These are phyloP conservation scores for Cassiopea xamachana DNA, from an alignment of 30 jellyfish, hydroid and myxozoan genomes.

Conservation along the genomic window DNA sequence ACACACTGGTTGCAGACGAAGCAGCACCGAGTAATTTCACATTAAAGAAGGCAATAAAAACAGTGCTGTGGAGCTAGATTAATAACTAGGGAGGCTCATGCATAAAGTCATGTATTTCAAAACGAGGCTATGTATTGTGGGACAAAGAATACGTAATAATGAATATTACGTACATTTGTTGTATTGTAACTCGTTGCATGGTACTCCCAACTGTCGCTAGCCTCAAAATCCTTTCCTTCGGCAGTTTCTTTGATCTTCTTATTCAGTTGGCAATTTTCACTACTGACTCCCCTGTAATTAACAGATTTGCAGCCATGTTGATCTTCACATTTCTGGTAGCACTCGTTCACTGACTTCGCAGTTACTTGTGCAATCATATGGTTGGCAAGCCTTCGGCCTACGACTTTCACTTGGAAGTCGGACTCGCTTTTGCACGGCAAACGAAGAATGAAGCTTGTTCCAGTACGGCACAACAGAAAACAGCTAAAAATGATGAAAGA, in stretches of 20 bases:
- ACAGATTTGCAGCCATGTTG: constrained; percentile 8
- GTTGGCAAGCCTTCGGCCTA: not conserved
- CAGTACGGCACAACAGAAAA: not conserved
- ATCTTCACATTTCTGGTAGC: not conserved
- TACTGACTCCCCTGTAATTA: not conserved
- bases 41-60: too few relatives aligned
- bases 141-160: not conserved
- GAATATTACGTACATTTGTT: not conserved
- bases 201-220: not conserved
- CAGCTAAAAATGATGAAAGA: not conserved
- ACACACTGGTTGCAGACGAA: too few relatives aligned
- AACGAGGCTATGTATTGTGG: not conserved
- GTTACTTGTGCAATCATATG: not conserved
- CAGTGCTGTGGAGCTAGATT: too few relatives aligned
- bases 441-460: not conserved
- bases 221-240: not conserved
- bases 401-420: not conserved
- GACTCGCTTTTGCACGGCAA: constrained; percentile 14
- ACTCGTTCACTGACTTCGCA: not conserved
- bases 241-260: not conserved
- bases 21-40: too few relatives aligned
- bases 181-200: not conserved
- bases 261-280: constrained; percentile 5
- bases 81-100: too few relatives aligned
- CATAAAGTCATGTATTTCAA: too few relatives aligned